These are phyloP conservation scores for Ptilonorhynchus violaceus DNA, from an alignment of 2,113 vertebrate species.

Conservation along the genomic window DNA sequence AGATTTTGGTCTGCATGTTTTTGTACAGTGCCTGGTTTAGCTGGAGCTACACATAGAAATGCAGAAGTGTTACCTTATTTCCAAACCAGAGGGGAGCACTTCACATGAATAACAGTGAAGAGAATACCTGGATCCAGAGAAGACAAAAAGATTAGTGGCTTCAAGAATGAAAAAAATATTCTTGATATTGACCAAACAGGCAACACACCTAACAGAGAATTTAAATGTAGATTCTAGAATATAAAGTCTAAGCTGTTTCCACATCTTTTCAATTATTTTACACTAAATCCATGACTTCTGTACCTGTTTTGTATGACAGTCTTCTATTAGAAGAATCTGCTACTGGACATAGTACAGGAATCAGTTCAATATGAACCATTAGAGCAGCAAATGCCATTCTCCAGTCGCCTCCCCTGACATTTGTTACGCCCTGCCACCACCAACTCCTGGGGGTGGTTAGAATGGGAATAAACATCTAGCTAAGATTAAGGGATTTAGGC, in stretches of 20 bases:
- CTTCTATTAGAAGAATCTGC: not conserved
- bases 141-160: not conserved
- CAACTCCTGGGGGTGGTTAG: accelerated
- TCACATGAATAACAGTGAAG: not conserved
- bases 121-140: not conserved
- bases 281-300: not conserved
- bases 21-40: not conserved
- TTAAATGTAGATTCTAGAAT: not conserved
- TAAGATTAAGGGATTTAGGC: not conserved
- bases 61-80: not conserved
- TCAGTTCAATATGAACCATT: not conserved
- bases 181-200: not conserved
- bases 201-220: not conserved
- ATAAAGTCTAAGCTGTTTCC: not conserved
- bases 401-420: not conserved
- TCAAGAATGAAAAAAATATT: not conserved
- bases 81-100: not conserved
- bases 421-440: not conserved
- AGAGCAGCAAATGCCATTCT: not conserved
- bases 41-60: not conserved
- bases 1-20: not conserved
- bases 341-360: not conserved
- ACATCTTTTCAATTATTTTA: not conserved
- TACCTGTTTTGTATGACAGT: not conserved
- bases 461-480: not conserved